Base-by-base conservation (phyloP, 2,113 vertebrate species). In the Megaceryle maxima region DNA sequence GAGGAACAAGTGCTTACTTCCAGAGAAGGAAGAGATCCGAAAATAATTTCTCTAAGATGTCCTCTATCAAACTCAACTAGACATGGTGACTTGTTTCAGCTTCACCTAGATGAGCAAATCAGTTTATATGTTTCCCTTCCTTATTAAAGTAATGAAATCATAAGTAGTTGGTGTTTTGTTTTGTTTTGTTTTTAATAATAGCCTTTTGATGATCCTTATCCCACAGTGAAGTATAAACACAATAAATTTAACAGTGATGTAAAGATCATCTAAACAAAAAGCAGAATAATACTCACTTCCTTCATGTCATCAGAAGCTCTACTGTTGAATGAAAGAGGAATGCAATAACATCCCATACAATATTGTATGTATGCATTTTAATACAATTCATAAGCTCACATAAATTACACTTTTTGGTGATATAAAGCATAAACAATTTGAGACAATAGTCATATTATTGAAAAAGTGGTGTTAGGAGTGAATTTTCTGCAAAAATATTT, bases 221-320 rank as follows among this genome's bases (percentile, higher is more conserved):
- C 41, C 83, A 59, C 55, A 80, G 26, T 96, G 82, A 95, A 92
- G 41, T 87, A 35, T 87, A 95, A 95, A 92, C 83, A 96, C 41
- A 73, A 72, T 85, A 90, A 88, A 92, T 90, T 80, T 62, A 62
- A 57, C 37, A 80, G 31, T 41, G 56, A 1, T 59, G 13, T 66
- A 50, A 83, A 88, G 41, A 86, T 50, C 50, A 67, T 57, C 26
- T 69, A n/a, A 91, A 80, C 20, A 64, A 94, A 87, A 69, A 46
- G 1, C 5, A 73, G 44, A 85, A 48, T 39, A 66, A 80, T 62
- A 44, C 22, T 88, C 7, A 41, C 14, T 88, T 64, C 53, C 33
- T 93, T 83, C 44, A 16, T 86, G 13, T 77, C 8, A 86, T 83
- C 57, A 94, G 33, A 93, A 87, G 17, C 1, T 66, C 55, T 73